phyloP scores from a whole-genome alignment of 2,113 vertebrate species.

The Chiloscyllium plagiosum region DNA sequence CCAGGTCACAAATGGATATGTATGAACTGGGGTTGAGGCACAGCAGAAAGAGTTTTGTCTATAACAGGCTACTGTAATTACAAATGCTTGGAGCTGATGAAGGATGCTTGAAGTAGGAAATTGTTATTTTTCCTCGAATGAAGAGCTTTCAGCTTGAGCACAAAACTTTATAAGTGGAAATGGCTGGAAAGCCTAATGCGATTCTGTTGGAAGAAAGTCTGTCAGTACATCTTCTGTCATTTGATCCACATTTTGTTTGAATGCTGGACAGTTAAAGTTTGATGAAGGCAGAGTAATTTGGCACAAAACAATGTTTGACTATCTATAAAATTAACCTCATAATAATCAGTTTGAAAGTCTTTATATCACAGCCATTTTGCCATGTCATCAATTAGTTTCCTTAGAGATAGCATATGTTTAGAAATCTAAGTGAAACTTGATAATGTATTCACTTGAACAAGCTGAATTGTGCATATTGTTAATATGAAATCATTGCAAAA shows the following conservation, averaged over 20 bases:
- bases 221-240: neutral
- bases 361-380: neutral
- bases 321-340: neutral
- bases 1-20: neutral
- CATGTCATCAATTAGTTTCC: neutral
- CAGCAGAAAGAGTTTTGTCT: neutral
- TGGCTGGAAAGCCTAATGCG: neutral
- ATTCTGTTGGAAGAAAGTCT: neutral
- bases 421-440: neutral
- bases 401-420: neutral
- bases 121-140: neutral
- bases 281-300: neutral
- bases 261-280: neutral
- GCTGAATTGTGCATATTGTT: neutral
- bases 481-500: neutral
- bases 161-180: neutral
- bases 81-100: neutral
- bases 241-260: neutral
- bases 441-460: neutral
- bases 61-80: neutral
- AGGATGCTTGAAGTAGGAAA: neutral
- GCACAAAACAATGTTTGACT: neutral
- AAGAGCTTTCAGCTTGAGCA: neutral
- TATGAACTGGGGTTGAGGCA: neutral
- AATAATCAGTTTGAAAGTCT: neutral